A percentile compares a stretch with the other conserved stretches of the same genome.
Conservation (phyloP, 1,140 invertebrate species). For the Ceratosolen fusciceps region DNA sequence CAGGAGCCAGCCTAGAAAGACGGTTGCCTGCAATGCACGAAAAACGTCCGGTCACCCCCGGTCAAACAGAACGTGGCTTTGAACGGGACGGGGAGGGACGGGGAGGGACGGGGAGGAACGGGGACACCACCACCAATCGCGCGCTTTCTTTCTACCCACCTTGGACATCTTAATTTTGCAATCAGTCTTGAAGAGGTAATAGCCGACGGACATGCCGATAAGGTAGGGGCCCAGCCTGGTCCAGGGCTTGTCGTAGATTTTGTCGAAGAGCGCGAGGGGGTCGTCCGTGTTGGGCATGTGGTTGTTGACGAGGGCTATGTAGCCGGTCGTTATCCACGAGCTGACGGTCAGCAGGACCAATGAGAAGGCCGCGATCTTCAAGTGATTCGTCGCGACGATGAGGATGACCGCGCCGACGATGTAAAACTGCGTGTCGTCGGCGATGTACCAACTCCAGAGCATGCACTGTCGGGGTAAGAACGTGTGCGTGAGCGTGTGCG, state of each 20-base stretch:
- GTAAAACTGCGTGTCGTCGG: constrained; percentile 89
- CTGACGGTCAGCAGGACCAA: constrained; percentile 79
- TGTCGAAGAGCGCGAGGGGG: constrained; percentile 86
- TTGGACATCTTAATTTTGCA: constrained; percentile 83
- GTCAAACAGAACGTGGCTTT: too few relatives aligned
- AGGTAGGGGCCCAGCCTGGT: constrained; percentile 86
- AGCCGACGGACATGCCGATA: constrained; percentile 87
- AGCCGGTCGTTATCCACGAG: constrained; percentile 84
- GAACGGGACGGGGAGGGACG: too few relatives aligned
- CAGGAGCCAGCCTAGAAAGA: constrained; percentile 79
- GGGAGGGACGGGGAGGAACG: not conserved
- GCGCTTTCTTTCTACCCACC: constrained; percentile 64
- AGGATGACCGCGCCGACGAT: constrained; percentile 83
- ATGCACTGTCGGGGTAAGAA: constrained; percentile 77
- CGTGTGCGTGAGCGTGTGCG: too few relatives aligned
- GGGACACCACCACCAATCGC: too few relatives aligned
- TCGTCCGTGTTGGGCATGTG: constrained; percentile 86
- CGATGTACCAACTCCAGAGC: constrained; percentile 92
- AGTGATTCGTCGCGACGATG: constrained; percentile 82
- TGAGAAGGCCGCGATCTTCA: constrained; percentile 78
- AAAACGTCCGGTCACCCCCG: too few relatives aligned
- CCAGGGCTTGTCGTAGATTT: constrained; percentile 91
- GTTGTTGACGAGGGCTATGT: constrained; percentile 83
- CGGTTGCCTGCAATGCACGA: constrained; percentile 72
- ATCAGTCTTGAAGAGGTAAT: constrained; percentile 86